Evolutionary conservation across 2,797 vertebrate species (phyloP), one percentile per base, ranked within the genome.

Genomic region (Harpagifer antarcticus): DNA sequence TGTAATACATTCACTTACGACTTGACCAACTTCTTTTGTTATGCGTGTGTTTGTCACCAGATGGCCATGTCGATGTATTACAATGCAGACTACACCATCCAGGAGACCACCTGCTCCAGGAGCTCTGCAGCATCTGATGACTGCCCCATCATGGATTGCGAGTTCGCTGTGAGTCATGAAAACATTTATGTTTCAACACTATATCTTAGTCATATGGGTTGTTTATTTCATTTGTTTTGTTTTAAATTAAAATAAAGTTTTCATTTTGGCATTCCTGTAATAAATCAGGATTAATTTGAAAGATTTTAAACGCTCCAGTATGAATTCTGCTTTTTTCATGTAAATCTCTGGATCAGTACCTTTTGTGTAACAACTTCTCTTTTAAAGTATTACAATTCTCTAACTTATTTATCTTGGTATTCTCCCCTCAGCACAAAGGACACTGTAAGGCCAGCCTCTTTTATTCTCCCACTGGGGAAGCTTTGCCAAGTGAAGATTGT

Each of bases 161-260:
- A 95, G 86, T 96, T 95, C 20, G 80, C 93, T 56, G 95, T 95
- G 74, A 95, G 93, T 93, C n/a, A 1, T 5, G 3, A 68, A 9
- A 64, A 49, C 27, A n/a, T 61, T 15, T 37, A 47, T 23, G 40
- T 52, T 1, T 49, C 49, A 9, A 52, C 27, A 6, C 33, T n/a
- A 9, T n/a, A 37, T 37, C 2, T 54, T 3, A 3, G 14, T 11
- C 5, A 17, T 53, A 13, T 15, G 2, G n/a, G 6, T 16, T 44
- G 11, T 55, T 66, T 10, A 3, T 33, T 70, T 62, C 33, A 37
- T 37, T 37, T 37, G 33, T 37, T 37, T 37, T 37, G 33, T 37
- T 37, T 37, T 37, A 37, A 44, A 43, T 19, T 16, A 10, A 56
- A 27, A 8, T 37, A 0, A 8, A 20, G 5, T 27, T 49, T 63